Base-by-base conservation (phyloP, 92 coral and sea anemone species). In the Porites rus region DNA sequence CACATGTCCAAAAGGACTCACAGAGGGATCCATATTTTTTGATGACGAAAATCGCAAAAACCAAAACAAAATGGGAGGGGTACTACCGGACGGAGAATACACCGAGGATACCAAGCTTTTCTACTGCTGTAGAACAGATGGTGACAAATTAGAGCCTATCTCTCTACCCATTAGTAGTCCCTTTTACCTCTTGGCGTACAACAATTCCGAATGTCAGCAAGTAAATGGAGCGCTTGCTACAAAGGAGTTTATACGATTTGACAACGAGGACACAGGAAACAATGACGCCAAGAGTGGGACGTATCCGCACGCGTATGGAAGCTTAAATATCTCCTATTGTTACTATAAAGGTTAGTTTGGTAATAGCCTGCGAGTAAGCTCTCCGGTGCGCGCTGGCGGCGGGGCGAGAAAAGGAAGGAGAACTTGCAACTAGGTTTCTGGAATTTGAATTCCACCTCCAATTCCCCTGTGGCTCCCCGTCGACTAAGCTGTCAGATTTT, bases 101-200 rank as follows among this genome's bases (percentile, higher is more conserved):
- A 51, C 51, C 50, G 53, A 80, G 19, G 21, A 19, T n/a, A 94
- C 97, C 1, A 84, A 56, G n/a, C 75, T 94, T n/a, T 38, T 63
- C 19, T 94, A 72, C 75, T 94, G 97, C 74, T 94, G 97, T 60
- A 83, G 94, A n/a, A 77, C 69, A 10, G 85, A 74, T 28, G 97
- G 93, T 56, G 72, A 77, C 50, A 86, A 86, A 83, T 68, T 80
- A 61, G 22, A 78, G 43, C 91, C 97, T 54, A 84, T 94, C 16
- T 61, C 74, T 20, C 90, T 94, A 8, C 97, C 97, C 21, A 75
- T 82, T 8, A 66, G 43, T 46, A 65, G 14, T 16, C 93, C 97
- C 18, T 89, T 94, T 71, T 94, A 89, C 78, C 77, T 94, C 61
- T 69, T 92, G 77, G 90, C 97, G 12, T 88, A 81, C 46, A 77